Conservation (phyloP, 2,888 invertebrate species). For the Diplazon laetatorius region DNA sequence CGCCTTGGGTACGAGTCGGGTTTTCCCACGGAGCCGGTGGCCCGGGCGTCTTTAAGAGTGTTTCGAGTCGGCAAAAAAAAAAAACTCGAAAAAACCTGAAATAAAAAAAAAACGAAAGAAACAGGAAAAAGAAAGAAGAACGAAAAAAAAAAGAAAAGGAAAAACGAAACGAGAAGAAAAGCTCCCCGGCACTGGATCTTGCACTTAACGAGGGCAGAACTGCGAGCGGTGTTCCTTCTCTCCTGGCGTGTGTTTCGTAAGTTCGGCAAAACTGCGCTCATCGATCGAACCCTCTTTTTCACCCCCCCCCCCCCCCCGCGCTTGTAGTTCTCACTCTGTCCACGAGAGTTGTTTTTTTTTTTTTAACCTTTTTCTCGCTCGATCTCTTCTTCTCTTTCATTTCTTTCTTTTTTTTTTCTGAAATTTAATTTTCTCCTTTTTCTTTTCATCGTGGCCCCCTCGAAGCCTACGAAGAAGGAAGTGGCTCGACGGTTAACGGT, state of each 20-base stretch:
- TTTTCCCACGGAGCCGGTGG: slow-evolving; percentile 1
- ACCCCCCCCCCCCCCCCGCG: too few relatives aligned
- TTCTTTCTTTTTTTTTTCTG: background rate
- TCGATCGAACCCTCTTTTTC: slow-evolving; percentile 52
- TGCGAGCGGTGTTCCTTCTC: slow-evolving; percentile 21
- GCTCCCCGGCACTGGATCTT: slow-evolving; percentile 24
- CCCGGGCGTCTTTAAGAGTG: slow-evolving; percentile 17
- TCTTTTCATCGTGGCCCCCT: background rate
- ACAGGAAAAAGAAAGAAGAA: slow-evolving; percentile 13
- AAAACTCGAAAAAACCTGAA: too few relatives aligned
- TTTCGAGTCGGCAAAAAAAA: slow-evolving; percentile 13
- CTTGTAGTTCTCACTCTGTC: slow-evolving; percentile 17
- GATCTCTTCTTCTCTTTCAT: background rate
- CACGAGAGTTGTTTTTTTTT: background rate
- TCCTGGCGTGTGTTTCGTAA: slow-evolving; percentile 45
- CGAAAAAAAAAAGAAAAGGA: background rate
- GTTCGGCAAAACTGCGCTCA: slow-evolving; percentile 56
- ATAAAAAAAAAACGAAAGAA: background rate
- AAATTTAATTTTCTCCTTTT: too few relatives aligned
- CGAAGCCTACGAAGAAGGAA: slow-evolving; percentile 25
- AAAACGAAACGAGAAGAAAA: slow-evolving; percentile 21
- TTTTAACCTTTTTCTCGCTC: background rate
- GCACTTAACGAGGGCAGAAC: slow-evolving; percentile 5
- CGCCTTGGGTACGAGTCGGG: slow-evolving; percentile 1
- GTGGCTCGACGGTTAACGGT: slow-evolving; percentile 47